Base-by-base conservation (phyloP, 2,797 vertebrate species). In the Thripadectes ignobilis region DNA sequence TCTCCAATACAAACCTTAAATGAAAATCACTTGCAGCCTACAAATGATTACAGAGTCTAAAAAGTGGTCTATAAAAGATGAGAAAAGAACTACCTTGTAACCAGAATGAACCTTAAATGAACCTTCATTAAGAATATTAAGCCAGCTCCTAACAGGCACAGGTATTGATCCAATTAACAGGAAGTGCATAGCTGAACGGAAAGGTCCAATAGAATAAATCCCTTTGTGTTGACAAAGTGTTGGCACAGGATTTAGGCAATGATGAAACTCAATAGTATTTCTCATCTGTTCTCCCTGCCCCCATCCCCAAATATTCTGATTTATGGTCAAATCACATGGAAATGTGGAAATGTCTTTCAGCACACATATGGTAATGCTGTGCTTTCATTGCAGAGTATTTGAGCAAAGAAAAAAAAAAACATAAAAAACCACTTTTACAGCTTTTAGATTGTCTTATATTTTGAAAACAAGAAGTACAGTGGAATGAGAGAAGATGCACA, bases 131-230 rank as follows among this genome's bases (percentile, higher is more conserved):
- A 91, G 81, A 93, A 85, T 94, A 85, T 95, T 89, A 95, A 95
- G 39, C 49, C 34, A 79, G 52, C 41, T 95, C 38, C 52, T 93
- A 80, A 76, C 58, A 95, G 88, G 76, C 52, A 85, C 41, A 77
- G 34, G 61, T 95, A 97, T 97, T 91, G 96, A 96, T 96, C 84
- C 83, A 90, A 92, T 96, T 94, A 96, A 68, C 89, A 94, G 84
- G 75, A 96, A 96, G 57, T 93, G 67, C 93, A 85, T 18, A 80
- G 88, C 57, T 83, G 84, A 93, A 71, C 4, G 6, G 83, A 93
- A 91, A 61, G 49, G 30, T 91, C 61, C 1, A 1, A 39, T 30
- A 24, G 72, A 94, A 96, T 93, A 96, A 96, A 96, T 96, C 84
- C 22, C 11, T 36, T 89, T 7, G 3, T 77, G 36, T 54, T 87